These are phyloP conservation scores for Myotis vivesi DNA, from an alignment of 2,797 vertebrate genomes.

Conservation along the genomic window DNA sequence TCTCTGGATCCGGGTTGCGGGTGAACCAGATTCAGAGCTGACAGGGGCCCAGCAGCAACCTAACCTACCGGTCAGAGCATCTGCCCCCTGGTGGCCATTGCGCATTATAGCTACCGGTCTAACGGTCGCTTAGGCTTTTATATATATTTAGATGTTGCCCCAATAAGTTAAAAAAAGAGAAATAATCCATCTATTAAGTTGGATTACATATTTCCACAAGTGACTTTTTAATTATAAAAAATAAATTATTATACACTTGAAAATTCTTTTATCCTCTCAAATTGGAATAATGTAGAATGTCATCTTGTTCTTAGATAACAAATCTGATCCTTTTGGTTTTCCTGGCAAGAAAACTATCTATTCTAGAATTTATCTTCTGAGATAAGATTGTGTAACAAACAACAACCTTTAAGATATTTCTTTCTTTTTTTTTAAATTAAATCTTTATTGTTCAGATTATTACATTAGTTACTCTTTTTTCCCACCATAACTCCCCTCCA, in stretches of 20 bases:
- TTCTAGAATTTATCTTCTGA: conserved; percentile 2
- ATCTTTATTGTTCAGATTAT: too few species aligned
- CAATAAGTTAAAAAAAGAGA: neutral
- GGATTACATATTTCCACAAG: conserved; percentile 16
- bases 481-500: too few species aligned
- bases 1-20: too few species aligned
- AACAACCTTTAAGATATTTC: neutral
- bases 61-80: too few species aligned
- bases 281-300: conserved; percentile 12
- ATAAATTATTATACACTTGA: neutral
- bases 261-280: neutral
- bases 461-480: too few species aligned
- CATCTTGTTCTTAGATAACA: conserved; percentile 17
- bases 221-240: conserved; percentile 49
- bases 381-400: neutral
- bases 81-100: too few species aligned
- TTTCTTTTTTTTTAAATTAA: too few species aligned
- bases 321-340: conserved; percentile 44
- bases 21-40: too few species aligned
- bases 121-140: too few species aligned
- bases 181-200: conserved; percentile 18
- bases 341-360: conserved; percentile 14
- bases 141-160: neutral
- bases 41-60: too few species aligned
- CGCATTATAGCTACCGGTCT: too few species aligned